phyloP scores from a whole-genome alignment of 2,888 invertebrate species.

The Drosophila recens region DNA sequence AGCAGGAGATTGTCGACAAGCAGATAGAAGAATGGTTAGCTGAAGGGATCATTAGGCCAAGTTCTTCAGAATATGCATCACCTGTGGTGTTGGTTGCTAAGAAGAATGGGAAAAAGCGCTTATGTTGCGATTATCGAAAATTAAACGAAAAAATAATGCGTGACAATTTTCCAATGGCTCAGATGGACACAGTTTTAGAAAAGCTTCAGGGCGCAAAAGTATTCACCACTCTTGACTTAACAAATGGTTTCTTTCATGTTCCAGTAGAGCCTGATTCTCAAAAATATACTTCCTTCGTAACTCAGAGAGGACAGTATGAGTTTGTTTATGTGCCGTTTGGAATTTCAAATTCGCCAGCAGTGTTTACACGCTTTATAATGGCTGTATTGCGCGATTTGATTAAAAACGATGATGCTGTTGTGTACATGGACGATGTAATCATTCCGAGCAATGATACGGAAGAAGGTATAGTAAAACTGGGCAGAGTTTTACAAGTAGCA shows the following conservation, averaged over 20 bases:
- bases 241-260: constrained; percentile 19
- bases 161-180: constrained; percentile 15
- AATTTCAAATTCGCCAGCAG: constrained; percentile 7
- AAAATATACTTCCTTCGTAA: constrained; percentile 1
- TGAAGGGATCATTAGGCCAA: constrained; percentile 6
- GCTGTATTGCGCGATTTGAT: constrained; percentile 1
- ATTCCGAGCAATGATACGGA: neutral
- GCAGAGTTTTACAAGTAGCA: neutral
- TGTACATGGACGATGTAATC: constrained; percentile 17
- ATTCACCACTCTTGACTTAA: constrained; percentile 5
- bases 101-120: constrained; percentile 4
- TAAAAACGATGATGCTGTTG: neutral
- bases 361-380: too few relatives aligned
- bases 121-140: constrained; percentile 15
- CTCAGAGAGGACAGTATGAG: constrained; percentile 1
- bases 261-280: neutral
- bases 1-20: constrained; percentile 5
- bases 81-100: constrained; percentile 19
- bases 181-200: constrained; percentile 14
- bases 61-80: constrained; percentile 17
- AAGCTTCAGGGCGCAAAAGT: constrained; percentile 11
- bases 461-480: neutral
- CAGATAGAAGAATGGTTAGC: constrained; percentile 16
- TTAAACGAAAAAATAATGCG: constrained; percentile 19
- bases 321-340: constrained; percentile 8